Evolutionary conservation across 2,888 invertebrate species (phyloP).

Genomic region (Poecilobothrus nobilitatus): DNA sequence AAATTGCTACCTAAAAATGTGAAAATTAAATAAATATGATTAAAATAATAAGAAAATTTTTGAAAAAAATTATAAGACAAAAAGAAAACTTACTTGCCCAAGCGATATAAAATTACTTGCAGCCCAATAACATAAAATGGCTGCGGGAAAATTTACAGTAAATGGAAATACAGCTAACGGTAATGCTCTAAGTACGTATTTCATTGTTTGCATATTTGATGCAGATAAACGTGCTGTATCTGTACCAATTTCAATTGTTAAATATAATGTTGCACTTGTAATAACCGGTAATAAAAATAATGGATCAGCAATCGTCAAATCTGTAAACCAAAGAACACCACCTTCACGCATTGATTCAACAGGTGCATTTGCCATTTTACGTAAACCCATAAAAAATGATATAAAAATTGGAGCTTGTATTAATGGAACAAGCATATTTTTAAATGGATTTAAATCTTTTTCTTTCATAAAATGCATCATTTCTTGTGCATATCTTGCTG

Average conservation of each 20-base stretch:
- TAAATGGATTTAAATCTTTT: conserved; percentile 70
- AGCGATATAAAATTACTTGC: conserved; percentile 80
- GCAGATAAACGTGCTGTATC: conserved; percentile 61
- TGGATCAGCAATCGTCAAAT: conserved; percentile 86
- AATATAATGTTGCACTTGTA: conserved; percentile 71
- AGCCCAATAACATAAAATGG: conserved; percentile 83
- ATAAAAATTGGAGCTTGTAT: conserved; percentile 85
- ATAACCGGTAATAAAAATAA: conserved; percentile 76
- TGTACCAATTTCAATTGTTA: conserved; percentile 75
- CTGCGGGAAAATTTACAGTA: conserved; percentile 79
- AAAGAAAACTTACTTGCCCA: conserved; percentile 48
- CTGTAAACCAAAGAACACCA: conserved; percentile 86
- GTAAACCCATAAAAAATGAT: conserved; percentile 81
- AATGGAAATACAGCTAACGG: conserved; percentile 77
- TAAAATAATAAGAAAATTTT: no score
- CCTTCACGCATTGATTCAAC: conserved; percentile 84
- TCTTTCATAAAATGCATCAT: conserved; percentile 74
- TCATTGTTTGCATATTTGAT: conserved; percentile 61
- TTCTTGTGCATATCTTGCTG: conserved; percentile 66
- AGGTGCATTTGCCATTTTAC: conserved; percentile 81
- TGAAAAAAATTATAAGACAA: not conserved
- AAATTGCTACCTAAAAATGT: conserved; percentile 49
- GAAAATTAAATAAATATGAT: not conserved
- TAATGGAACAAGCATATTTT: conserved; percentile 66
- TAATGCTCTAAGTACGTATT: conserved; percentile 63